Evolutionary conservation across 2,888 invertebrate genomes (phyloP).

Genomic region (Sarcophaga variegata): DNA sequence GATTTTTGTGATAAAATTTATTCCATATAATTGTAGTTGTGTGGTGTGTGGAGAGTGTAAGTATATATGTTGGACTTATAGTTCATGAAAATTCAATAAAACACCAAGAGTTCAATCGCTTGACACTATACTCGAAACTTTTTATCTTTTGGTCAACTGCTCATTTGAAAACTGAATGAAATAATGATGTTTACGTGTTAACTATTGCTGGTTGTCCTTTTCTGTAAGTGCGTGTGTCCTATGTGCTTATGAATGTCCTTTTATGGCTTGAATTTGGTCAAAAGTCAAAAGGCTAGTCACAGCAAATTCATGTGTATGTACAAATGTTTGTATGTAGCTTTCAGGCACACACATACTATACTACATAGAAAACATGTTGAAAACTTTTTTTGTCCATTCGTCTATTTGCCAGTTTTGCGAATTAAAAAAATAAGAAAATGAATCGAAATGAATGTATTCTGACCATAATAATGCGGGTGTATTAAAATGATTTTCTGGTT

Average conservation of each 20-base stretch:
- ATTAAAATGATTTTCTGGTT: conserved; percentile 41
- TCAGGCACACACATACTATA: too few relatives aligned
- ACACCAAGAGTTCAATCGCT: conserved; percentile 43
- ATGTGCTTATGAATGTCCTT: too few relatives aligned
- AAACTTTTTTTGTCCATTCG: neutral
- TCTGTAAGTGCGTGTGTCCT: too few relatives aligned
- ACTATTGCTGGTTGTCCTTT: conserved; percentile 39
- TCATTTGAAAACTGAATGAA: conserved; percentile 52
- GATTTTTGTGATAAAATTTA: too few relatives aligned
- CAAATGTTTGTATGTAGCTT: too few relatives aligned
- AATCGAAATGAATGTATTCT: conserved; percentile 42
- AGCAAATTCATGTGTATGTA: too few relatives aligned
- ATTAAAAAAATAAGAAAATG: conserved; percentile 25
- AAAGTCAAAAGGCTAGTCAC: too few relatives aligned
- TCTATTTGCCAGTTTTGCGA: conserved; percentile 30
- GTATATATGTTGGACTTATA: conserved; percentile 2
- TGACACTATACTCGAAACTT: conserved; percentile 27
- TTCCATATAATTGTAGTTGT: too few relatives aligned
- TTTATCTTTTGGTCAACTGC: neutral
- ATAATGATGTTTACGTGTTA: conserved; percentile 60
- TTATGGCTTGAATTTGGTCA: too few relatives aligned
- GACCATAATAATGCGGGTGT: conserved; percentile 61
- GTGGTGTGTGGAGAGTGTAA: too few relatives aligned
- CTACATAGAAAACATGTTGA: too few relatives aligned
- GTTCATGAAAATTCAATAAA: conserved; percentile 39